Percentiles rank a stretch among this genome's conserved stretches.
These are phyloP conservation scores for Dreissena polymorpha DNA, from an alignment of 1,140 invertebrate species.

Conservation along the genomic window DNA sequence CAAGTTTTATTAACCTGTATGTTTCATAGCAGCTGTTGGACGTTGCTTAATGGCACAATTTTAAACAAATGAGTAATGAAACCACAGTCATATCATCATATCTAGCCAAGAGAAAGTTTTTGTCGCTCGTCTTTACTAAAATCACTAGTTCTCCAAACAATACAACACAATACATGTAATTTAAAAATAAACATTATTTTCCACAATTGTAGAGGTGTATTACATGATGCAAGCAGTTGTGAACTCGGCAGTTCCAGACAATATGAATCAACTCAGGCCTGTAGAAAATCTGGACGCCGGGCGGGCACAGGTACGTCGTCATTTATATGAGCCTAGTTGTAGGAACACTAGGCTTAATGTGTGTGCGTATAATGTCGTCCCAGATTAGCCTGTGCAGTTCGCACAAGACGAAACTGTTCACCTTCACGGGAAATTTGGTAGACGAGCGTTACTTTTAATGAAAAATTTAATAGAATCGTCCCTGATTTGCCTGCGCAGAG, in stretches of 20 bases:
- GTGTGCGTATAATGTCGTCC: too few species aligned
- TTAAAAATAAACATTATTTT: background rate
- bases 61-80: background rate
- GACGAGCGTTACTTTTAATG: too few species aligned
- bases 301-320: constrained; percentile 3
- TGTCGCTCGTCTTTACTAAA: background rate
- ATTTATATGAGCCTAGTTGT: too few species aligned
- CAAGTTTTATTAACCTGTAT: too few species aligned
- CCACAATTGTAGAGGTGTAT: constrained; percentile 44
- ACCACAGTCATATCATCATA: background rate
- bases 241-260: constrained; percentile 41
- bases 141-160: background rate
- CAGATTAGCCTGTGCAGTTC: too few species aligned
- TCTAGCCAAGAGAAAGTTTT: background rate
- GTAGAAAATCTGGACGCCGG: constrained; percentile 1
- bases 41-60: background rate
- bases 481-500: too few species aligned
- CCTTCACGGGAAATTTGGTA: too few species aligned
- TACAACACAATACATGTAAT: background rate
- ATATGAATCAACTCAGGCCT: constrained; percentile 16
- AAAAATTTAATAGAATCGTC: too few species aligned
- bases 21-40: too few species aligned
- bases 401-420: too few species aligned
- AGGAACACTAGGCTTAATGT: too few species aligned
- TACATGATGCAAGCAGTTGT: constrained; percentile 40